These are phyloP conservation scores for Oreochromis spilurus DNA, from an alignment of 2,113 vertebrate species.

Conservation along the genomic window DNA sequence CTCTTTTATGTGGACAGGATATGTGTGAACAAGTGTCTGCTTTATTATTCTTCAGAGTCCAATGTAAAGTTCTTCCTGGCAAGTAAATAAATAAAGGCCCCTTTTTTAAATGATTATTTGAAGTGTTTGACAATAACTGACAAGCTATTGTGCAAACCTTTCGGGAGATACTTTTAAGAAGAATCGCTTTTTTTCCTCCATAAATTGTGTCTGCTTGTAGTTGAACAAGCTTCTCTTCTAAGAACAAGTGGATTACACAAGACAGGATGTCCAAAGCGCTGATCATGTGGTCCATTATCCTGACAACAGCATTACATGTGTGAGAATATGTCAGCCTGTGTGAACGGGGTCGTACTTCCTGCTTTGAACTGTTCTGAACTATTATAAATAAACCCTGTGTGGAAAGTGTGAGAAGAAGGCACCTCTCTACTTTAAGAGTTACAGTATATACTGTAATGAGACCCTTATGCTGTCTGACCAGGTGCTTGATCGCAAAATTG, in stretches of 20 bases:
- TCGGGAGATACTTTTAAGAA: neutral
- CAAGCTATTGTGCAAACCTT: neutral
- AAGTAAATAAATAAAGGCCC: neutral
- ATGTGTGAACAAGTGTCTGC: neutral
- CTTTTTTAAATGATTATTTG: neutral
- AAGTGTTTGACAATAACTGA: neutral
- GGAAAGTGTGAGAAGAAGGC: slow-evolving; percentile 28
- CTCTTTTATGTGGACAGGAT: neutral
- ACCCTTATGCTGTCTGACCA: neutral
- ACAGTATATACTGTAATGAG: neutral
- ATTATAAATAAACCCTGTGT: slow-evolving; percentile 51
- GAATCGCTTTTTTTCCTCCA: neutral
- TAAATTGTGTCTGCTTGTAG: neutral
- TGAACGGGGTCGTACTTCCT: slow-evolving; percentile 48
- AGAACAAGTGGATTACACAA: slow-evolving; percentile 21
- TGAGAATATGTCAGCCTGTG: slow-evolving; percentile 11
- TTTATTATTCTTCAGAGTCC: neutral
- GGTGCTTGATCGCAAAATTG: neutral
- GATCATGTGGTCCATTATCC: slow-evolving; percentile 7
- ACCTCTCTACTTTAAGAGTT: neutral
- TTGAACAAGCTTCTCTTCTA: neutral
- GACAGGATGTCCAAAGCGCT: slow-evolving; percentile 21
- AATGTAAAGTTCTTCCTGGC: neutral
- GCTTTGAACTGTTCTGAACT: slow-evolving; percentile 27
- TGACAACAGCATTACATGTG: slow-evolving; percentile 14